These are phyloP conservation scores for Vireo altiloquus DNA, from an alignment of 2,113 vertebrate genomes.

Conservation along the genomic window DNA sequence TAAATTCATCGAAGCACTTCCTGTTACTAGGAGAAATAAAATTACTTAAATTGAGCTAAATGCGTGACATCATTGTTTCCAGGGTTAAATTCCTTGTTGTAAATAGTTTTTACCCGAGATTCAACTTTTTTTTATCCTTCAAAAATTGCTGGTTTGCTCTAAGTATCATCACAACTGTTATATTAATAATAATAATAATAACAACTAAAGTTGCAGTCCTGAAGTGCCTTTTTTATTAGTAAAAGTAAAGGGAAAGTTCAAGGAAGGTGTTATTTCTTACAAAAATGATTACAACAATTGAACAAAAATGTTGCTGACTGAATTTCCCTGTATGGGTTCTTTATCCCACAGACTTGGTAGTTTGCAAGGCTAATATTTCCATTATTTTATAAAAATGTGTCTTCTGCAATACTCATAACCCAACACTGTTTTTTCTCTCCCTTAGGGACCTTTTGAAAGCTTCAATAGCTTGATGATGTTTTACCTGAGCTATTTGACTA, in stretches of 20 bases:
- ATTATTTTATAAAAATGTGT: not conserved
- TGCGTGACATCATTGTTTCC: not conserved
- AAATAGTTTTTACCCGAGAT: not conserved
- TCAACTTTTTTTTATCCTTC: not conserved
- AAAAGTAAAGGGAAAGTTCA: not conserved
- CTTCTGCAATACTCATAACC: not conserved
- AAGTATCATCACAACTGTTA: not conserved
- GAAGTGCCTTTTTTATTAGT: not conserved
- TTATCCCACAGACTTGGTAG: not conserved
- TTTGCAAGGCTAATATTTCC: not conserved
- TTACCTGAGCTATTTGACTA: not conserved
- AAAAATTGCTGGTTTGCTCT: not conserved
- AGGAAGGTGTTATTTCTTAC: not conserved
- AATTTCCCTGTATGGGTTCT: not conserved
- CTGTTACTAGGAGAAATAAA: constrained; percentile 4
- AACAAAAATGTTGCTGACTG: not conserved
- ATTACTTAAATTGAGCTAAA: not conserved
- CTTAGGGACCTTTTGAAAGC: not conserved
- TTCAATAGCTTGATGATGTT: not conserved
- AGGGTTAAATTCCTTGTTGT: not conserved
- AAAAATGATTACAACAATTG: not conserved
- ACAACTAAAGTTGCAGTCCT: not conserved
- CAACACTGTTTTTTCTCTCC: not conserved
- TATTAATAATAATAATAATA: not conserved
- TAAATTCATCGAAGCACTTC: constrained; percentile 1